These are phyloP conservation scores for Chunga burmeisteri DNA, from an alignment of 2,113 vertebrate genomes.

Conservation along the genomic window DNA sequence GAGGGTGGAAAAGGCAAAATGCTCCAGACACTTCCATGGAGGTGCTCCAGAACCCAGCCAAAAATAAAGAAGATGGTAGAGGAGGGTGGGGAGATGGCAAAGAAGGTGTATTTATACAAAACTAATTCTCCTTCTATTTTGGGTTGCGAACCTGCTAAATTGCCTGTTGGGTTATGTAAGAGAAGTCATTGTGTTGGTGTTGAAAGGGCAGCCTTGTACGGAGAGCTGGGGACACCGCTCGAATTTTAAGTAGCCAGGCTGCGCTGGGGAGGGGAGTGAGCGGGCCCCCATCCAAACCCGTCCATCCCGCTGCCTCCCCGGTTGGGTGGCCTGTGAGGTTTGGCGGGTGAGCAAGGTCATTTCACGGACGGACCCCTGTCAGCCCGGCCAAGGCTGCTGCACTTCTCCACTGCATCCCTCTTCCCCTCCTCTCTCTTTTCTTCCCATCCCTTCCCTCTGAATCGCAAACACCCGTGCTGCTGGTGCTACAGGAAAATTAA, in stretches of 20 bases:
- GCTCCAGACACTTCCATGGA: neutral
- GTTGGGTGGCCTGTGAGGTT: neutral
- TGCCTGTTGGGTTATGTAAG: slow-evolving; percentile 60
- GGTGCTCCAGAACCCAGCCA: neutral
- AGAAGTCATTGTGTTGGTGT: slow-evolving; percentile 52
- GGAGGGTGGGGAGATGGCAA: neutral
- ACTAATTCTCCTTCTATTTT: slow-evolving; percentile 14
- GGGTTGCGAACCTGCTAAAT: slow-evolving; percentile 29
- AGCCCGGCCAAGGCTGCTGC: neutral
- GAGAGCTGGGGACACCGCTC: neutral
- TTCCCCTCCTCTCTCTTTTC: neutral
- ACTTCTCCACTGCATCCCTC: neutral
- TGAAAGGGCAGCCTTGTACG: slow-evolving; percentile 62
- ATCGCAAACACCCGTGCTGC: slow-evolving; percentile 14
- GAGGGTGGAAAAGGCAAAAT: neutral
- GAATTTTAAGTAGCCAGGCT: slow-evolving; percentile 64
- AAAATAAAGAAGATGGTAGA: neutral
- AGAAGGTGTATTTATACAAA: neutral
- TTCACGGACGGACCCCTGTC: neutral
- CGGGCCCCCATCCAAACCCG: slow-evolving; percentile 50
- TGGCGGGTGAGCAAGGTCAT: slow-evolving; percentile 39
- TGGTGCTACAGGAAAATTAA: slow-evolving; percentile 71
- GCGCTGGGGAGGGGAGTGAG: neutral
- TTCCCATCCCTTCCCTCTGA: neutral
- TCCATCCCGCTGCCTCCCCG: slow-evolving; percentile 59